These are phyloP conservation scores for Acromyrmex echinatior DNA, from an alignment of 1,140 invertebrate species.

Conservation along the genomic window DNA sequence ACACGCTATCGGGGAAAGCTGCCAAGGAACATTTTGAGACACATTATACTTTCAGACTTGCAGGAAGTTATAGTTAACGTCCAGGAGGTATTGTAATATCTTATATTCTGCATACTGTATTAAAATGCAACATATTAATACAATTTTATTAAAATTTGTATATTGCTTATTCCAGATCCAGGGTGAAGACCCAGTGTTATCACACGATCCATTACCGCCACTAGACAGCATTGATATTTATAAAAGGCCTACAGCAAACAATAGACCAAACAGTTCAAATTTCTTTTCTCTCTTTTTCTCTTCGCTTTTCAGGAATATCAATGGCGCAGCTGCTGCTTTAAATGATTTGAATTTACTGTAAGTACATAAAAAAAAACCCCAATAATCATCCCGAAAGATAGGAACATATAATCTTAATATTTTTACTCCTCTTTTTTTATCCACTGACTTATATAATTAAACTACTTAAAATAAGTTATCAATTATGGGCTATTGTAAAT, in stretches of 20 bases:
- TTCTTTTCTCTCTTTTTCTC: conserved; percentile 80
- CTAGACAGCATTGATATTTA: conserved; percentile 92
- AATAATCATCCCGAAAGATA: conserved; percentile 13
- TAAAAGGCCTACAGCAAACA: conserved; percentile 69
- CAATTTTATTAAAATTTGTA: conserved; percentile 29
- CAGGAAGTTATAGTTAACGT: conserved; percentile 90
- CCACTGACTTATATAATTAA: background rate
- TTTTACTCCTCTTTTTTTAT: conserved; percentile 5
- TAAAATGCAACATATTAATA: background rate
- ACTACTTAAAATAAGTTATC: background rate
- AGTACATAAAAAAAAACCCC: conserved; percentile 53
- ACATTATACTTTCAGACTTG: conserved; percentile 93
- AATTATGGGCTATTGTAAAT: background rate
- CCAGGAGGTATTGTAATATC: conserved; percentile 84
- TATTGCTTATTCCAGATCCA: conserved; percentile 85
- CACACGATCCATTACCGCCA: conserved; percentile 94
- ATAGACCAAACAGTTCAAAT: conserved; percentile 69
- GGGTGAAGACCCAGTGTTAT: conserved; percentile 89
- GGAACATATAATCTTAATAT: background rate
- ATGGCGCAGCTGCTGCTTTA: conserved; percentile 62
- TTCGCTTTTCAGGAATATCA: conserved; percentile 77
- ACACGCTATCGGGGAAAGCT: conserved; percentile 89
- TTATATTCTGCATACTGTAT: background rate
- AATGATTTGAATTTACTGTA: conserved; percentile 71
- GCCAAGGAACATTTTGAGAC: conserved; percentile 92